Percentiles rank a stretch among this genome's conserved stretches.
phyloP scores from a whole-genome alignment of 2,113 vertebrate genomes.

The Antennarius striatus region DNA sequence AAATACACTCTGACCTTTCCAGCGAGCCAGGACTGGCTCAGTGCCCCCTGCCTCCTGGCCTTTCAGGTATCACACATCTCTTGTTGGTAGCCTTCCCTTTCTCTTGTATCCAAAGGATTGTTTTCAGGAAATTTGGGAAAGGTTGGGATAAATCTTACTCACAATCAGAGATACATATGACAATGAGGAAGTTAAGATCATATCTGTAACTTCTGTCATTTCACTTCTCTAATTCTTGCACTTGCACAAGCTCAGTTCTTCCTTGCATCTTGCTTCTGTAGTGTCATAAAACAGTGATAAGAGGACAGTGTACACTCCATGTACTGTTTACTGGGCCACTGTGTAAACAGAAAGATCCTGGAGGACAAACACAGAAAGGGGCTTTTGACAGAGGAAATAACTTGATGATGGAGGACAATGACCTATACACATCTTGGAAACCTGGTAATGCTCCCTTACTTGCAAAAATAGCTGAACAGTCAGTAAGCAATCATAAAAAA shows the following conservation, averaged over 20 bases:
- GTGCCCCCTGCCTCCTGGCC: slow-evolving; percentile 82
- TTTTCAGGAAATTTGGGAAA: slow-evolving; percentile 27
- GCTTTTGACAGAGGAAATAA: slow-evolving; percentile 28
- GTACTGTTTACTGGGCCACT: slow-evolving; percentile 53
- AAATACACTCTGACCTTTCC: slow-evolving; percentile 82
- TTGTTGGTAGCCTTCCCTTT: not conserved
- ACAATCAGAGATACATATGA: slow-evolving; percentile 27
- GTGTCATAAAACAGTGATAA: slow-evolving; percentile 70
- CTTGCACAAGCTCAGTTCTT: slow-evolving; percentile 67
- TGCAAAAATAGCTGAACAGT: not conserved
- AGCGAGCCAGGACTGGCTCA: slow-evolving; percentile 82
- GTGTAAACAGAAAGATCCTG: slow-evolving; percentile 72
- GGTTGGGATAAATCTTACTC: slow-evolving; percentile 1
- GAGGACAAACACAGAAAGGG: slow-evolving; percentile 40
- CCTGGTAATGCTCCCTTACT: slow-evolving; percentile 61
- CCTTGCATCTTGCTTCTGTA: slow-evolving; percentile 55
- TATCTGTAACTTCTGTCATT: slow-evolving; percentile 55
- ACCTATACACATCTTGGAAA: slow-evolving; percentile 85
- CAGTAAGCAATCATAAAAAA: no score
- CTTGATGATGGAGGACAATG: slow-evolving; percentile 84
- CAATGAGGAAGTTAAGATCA: slow-evolving; percentile 71
- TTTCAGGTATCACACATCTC: slow-evolving; percentile 81
- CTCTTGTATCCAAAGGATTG: not conserved
- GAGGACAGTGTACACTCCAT: slow-evolving; percentile 48
- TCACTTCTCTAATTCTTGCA: slow-evolving; percentile 71